Conservation (phyloP, 2,888 invertebrate genomes). For the Flabesymbios commensalis region DNA sequence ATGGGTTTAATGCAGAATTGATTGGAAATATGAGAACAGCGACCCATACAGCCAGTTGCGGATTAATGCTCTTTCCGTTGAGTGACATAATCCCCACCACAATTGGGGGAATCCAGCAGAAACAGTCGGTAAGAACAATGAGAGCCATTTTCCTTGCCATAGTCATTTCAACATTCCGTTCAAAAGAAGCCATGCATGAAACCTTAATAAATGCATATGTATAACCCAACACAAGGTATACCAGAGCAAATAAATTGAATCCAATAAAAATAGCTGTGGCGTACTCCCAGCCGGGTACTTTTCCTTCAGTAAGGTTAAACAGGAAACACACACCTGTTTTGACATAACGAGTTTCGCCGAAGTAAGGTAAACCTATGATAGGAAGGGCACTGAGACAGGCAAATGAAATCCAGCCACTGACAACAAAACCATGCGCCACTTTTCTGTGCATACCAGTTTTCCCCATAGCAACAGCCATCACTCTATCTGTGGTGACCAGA, state of each 20-base stretch:
- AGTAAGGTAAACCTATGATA: conserved; percentile 53
- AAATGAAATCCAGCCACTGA: conserved; percentile 43
- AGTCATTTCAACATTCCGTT: conserved; percentile 31
- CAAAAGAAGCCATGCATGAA: background rate
- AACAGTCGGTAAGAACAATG: conserved; percentile 64
- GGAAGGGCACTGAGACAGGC: conserved; percentile 43
- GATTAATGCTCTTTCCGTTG: conserved; percentile 61
- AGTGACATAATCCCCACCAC: conserved; percentile 62
- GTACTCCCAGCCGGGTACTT: conserved; percentile 65
- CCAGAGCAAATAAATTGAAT: conserved; percentile 63
- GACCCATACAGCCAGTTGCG: conserved; percentile 62
- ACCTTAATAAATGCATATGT: background rate
- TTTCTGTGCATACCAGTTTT: conserved; percentile 41
- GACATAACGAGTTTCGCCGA: conserved; percentile 63
- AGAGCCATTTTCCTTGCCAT: conserved; percentile 64
- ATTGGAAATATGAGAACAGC: conserved; percentile 40
- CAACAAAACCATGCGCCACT: conserved; percentile 44
- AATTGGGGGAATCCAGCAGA: conserved; percentile 65
- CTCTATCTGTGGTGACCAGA: conserved; percentile 57
- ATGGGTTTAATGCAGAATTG: background rate
- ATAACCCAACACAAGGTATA: conserved; percentile 58
- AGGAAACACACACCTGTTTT: conserved; percentile 65
- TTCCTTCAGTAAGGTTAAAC: conserved; percentile 64
- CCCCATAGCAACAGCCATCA: conserved; percentile 58
- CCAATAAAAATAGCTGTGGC: conserved; percentile 64